Base-by-base conservation (phyloP, 2,113 vertebrate species). In the Silurus meridionalis region DNA sequence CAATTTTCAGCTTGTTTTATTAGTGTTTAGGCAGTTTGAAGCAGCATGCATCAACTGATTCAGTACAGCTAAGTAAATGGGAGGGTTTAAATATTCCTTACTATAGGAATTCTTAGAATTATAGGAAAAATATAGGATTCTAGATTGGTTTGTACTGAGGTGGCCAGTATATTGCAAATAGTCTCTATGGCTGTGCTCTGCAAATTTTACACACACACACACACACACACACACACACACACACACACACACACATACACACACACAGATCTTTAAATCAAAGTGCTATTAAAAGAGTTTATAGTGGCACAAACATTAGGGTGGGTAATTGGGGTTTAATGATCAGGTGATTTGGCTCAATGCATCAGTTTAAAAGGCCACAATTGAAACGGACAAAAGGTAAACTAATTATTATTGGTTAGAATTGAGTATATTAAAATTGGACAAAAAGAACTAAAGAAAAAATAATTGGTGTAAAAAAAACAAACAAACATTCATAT, bases 211-310 rank as follows among this genome's bases (percentile, higher is more conserved):
- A 63, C 19, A 53, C 60, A n/a, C 60, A 50, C 55, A 23, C 17
- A 46, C 79, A 58, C 75, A 78, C 53, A 57, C 52, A 57, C 75
- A 57, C 52, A 78, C 52, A 78, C 75, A 78, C 75, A 78, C 21
- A 80, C 55, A 60, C 21, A 57, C 52, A 78, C 52, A 78, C 21
- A 78, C n/a, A 57, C 14, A 67, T n/a, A 67, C 66, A 69, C 66
- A 69, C 67, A 71, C 28, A 46, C 67, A 37, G 11, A 50, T 72
- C 17, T 72, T 71, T 8, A 46, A 71, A 71, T 71, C 37, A 46
- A 23, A 23, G 1, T 48, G 48, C 19, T 74, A 19, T 50, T 74
- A 48, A 50, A 50, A 23, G 23, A 53, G 21, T 13, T 53, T 74
- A 10, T 9, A 15, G 14, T 46, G 67, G 2, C 46, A 77, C 74